Evolutionary conservation across 2,797 vertebrate genomes (phyloP).

Genomic region (Setipinna tenuifilis): DNA sequence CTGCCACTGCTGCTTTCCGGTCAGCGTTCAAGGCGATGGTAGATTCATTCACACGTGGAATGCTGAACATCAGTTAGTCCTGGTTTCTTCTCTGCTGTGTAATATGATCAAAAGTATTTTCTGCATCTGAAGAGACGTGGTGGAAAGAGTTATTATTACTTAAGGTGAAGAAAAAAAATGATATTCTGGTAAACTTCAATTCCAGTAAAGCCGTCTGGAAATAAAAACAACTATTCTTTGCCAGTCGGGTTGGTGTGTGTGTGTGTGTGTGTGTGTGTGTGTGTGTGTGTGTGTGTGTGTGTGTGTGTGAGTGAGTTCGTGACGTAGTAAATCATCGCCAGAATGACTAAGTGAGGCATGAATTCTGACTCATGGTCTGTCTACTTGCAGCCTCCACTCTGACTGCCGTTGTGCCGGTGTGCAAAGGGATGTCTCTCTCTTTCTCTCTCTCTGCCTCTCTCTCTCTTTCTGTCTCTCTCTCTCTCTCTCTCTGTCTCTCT

Average conservation of each 20-base stretch:
- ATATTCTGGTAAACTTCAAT: constrained; percentile 41
- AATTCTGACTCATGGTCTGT: constrained; percentile 54
- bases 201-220: constrained; percentile 46
- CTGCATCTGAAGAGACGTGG: not conserved
- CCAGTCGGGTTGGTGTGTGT: not conserved
- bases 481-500: not conserved
- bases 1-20: constrained; percentile 51
- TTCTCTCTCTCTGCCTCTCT: not conserved
- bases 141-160: not conserved
- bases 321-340: constrained; percentile 40
- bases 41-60: not conserved
- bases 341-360: constrained; percentile 58
- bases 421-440: not conserved
- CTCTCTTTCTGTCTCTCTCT: not conserved
- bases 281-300: constrained; percentile 12
- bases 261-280: constrained; percentile 5
- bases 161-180: constrained; percentile 24
- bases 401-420: not conserved
- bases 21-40: constrained; percentile 10
- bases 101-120: not conserved
- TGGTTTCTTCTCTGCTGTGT: not conserved
- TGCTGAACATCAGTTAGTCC: not conserved
- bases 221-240: constrained; percentile 37
- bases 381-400: constrained; percentile 30
- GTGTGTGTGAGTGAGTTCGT: constrained; percentile 40